Evolutionary conservation across 2,797 vertebrate genomes (phyloP).

Genomic region (Enteromius afrohamiltoni): DNA sequence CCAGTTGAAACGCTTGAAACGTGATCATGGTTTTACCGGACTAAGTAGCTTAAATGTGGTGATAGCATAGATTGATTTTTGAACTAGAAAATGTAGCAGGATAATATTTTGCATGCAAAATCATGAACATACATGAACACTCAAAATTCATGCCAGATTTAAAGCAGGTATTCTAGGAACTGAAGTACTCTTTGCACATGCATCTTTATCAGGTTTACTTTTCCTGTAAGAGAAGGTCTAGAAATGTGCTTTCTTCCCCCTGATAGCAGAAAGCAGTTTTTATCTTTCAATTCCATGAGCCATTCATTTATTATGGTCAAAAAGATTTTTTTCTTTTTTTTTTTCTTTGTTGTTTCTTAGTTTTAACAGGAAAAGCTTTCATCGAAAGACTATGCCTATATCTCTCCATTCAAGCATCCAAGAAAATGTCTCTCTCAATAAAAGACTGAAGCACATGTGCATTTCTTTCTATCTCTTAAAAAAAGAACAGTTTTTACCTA

Average conservation of each 20-base stretch:
- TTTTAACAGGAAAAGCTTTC: slow-evolving; percentile 60
- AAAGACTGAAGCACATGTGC: slow-evolving; percentile 49
- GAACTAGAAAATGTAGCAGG: background rate
- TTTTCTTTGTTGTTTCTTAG: slow-evolving; percentile 33
- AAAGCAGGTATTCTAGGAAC: background rate
- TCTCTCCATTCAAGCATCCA: slow-evolving; percentile 58
- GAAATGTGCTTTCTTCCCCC: slow-evolving; percentile 10
- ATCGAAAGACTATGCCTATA: slow-evolving; percentile 58
- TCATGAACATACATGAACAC: background rate
- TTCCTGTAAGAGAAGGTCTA: slow-evolving; percentile 9
- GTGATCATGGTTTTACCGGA: background rate
- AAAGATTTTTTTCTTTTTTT: background rate
- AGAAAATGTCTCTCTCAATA: slow-evolving; percentile 59
- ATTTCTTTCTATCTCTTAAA: slow-evolving; percentile 51
- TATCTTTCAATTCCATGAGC: slow-evolving; percentile 37
- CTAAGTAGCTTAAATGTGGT: background rate
- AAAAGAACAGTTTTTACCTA: slow-evolving; percentile 35
- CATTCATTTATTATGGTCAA: slow-evolving; percentile 42
- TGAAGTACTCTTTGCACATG: background rate
- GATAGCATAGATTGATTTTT: background rate
- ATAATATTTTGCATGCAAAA: background rate
- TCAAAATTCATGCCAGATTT: background rate
- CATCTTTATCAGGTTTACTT: background rate
- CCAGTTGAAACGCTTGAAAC: background rate
- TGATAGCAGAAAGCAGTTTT: slow-evolving; percentile 13